Conservation (phyloP, 2,888 invertebrate genomes). For the Drosophila pullipes region DNA sequence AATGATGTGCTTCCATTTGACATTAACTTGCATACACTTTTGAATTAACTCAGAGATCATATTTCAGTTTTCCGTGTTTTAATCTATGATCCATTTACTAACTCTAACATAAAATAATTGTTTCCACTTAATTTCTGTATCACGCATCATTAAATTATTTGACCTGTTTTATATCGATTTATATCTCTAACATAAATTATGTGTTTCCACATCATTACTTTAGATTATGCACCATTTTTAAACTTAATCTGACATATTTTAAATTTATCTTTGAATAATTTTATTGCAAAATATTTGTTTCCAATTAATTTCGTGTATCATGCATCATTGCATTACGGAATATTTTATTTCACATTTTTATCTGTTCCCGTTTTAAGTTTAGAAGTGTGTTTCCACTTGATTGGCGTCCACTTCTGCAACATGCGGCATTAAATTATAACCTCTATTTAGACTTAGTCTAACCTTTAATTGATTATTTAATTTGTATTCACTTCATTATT, state of each 20-base stretch:
- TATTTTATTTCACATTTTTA: neutral
- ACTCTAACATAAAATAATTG: neutral
- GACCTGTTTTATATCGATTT: neutral
- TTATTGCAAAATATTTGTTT: neutral
- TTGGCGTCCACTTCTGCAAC: neutral
- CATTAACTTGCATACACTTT: neutral
- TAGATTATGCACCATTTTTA: neutral
- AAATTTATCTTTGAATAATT: neutral
- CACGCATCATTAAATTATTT: neutral
- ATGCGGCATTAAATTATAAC: neutral
- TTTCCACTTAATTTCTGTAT: neutral
- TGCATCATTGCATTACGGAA: neutral
- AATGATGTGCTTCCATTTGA: neutral
- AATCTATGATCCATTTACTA: neutral
- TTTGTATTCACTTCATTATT: neutral
- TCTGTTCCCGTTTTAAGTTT: neutral
- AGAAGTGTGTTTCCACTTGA: neutral
- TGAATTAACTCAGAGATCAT: neutral
- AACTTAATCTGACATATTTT: neutral
- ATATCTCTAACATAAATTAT: neutral
- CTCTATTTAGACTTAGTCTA: accelerated
- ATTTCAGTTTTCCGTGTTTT: too few relatives aligned
- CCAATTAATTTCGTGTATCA: neutral
- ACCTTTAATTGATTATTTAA: neutral
- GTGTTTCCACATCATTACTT: neutral